Percentiles rank a stretch among this genome's conserved stretches.
phyloP scores from a whole-genome alignment of 2,888 invertebrate species.

The Gymnosoma rotundatum region DNA sequence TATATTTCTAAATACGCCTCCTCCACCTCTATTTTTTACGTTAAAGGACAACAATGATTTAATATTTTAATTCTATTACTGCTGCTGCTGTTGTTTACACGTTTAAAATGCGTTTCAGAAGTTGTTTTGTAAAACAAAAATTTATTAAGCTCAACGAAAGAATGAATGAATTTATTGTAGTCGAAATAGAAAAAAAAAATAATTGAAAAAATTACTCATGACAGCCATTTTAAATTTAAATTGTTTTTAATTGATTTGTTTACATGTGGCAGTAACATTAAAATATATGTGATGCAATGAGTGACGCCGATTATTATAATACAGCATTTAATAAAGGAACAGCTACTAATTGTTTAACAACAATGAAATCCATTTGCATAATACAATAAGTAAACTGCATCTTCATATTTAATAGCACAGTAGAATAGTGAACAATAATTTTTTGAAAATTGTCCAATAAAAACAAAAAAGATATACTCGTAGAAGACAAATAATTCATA shows the following conservation, averaged over 20 bases:
- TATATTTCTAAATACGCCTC: background rate
- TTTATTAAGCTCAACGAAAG: constrained; percentile 50
- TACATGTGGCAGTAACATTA: constrained; percentile 76
- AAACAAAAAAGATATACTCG: too few relatives aligned
- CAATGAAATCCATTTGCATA: too few relatives aligned
- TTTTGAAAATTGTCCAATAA: too few relatives aligned
- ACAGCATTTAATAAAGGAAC: background rate
- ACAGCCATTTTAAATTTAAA: constrained; percentile 77
- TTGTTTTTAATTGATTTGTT: constrained; percentile 80
- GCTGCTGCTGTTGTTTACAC: constrained; percentile 59
- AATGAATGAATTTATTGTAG: constrained; percentile 44
- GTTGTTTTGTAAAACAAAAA: constrained; percentile 55
- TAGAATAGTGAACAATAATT: too few relatives aligned
- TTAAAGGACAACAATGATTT: constrained; percentile 72
- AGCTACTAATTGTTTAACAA: too few relatives aligned
- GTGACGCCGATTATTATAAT: constrained; percentile 5
- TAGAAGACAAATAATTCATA: too few relatives aligned
- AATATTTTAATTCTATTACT: constrained; percentile 72
- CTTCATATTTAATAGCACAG: too few relatives aligned
- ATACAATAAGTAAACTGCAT: too few relatives aligned
- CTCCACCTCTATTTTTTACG: background rate
- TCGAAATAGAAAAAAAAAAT: constrained; percentile 24
- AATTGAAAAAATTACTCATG: constrained; percentile 70
- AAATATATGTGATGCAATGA: constrained; percentile 50
- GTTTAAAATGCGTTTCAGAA: constrained; percentile 64